phyloP scores from a whole-genome alignment of 2,888 invertebrate genomes.

The Pollenia labialis region DNA sequence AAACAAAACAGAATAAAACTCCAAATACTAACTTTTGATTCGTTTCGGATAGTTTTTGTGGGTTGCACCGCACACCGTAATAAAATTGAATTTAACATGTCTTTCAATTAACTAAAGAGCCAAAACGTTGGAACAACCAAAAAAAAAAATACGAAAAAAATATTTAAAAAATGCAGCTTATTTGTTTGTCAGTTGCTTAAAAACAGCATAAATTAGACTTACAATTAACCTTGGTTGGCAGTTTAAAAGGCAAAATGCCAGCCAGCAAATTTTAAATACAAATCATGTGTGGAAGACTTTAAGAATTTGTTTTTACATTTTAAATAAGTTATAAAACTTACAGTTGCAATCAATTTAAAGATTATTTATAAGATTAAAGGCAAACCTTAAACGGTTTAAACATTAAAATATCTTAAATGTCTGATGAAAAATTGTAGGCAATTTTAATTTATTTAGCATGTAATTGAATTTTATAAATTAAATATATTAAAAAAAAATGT shows the following conservation, averaged over 20 bases:
- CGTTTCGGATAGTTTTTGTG: constrained; percentile 61
- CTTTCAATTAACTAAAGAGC: constrained; percentile 71
- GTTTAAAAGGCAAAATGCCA: constrained; percentile 38
- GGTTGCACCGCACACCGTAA: constrained; percentile 51
- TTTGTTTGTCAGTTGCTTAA: constrained; percentile 37
- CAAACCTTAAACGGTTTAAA: constrained; percentile 15
- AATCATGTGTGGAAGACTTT: constrained; percentile 19
- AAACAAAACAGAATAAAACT: constrained; percentile 27
- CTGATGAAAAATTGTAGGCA: constrained; percentile 22
- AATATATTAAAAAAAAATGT: too few relatives aligned
- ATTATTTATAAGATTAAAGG: constrained; percentile 51
- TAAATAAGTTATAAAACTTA: constrained; percentile 54
- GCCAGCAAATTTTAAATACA: neutral
- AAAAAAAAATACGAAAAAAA: neutral
- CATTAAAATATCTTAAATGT: neutral
- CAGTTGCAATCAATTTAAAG: constrained; percentile 51
- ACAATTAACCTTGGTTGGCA: constrained; percentile 69
- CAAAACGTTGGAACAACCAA: constrained; percentile 34
- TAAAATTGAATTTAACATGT: constrained; percentile 62
- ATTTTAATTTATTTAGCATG: constrained; percentile 24
- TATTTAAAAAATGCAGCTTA: constrained; percentile 33
- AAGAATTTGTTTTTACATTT: neutral
- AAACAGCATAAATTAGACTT: constrained; percentile 68
- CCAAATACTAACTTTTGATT: constrained; percentile 42
- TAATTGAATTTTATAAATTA: too few relatives aligned